Base-by-base conservation (phyloP, 2,113 vertebrate genomes). In the Hypomesus transpacificus region DNA sequence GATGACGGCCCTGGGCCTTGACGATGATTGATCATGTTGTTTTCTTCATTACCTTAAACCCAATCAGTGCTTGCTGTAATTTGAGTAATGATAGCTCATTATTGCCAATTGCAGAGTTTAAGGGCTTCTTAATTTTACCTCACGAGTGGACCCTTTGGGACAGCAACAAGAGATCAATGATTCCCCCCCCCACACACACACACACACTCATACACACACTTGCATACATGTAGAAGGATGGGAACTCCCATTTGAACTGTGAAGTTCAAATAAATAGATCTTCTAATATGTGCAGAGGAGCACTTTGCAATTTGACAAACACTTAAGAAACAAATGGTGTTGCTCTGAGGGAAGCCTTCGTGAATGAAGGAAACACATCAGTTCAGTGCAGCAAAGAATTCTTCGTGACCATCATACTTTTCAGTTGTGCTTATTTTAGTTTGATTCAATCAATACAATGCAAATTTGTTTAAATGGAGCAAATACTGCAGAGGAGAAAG, bases 71-170 rank as follows among this genome's bases (percentile, higher is more conserved):
- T 94, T 88, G 90, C 92, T 95, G 93, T 97, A 95, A 99, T 98
- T 96, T 96, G 96, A 97, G 95, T 95, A 96, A 98, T 96, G 96
- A 96, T 95, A 91, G 94, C 94, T 96, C 95, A 93, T 99, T 98
- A 97, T 96, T 95, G 94, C 93, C 92, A 93, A 94, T 93, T 94
- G 94, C 92, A 93, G 93, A 94, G 92, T 96, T 96, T 95, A 94
- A 95, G 92, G 90, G 90, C 93, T 94, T 92, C 94, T 94, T 94
- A 91, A 88, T 95, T 95, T 94, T 91, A 90, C 89, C 91, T 92
- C 85, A 78, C 80, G 70, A 81, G 87, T 70, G 83, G 89, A 92
- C 83, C 93, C 90, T 88, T 89, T 78, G 87, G 91, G 92, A 95
- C 85, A 87, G 86, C 75, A 83, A 85, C 80, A 85, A 77, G 63